Base-by-base conservation (phyloP, 53 echinoderm and acorn worm genomes). In the Echinometra lucunter region DNA sequence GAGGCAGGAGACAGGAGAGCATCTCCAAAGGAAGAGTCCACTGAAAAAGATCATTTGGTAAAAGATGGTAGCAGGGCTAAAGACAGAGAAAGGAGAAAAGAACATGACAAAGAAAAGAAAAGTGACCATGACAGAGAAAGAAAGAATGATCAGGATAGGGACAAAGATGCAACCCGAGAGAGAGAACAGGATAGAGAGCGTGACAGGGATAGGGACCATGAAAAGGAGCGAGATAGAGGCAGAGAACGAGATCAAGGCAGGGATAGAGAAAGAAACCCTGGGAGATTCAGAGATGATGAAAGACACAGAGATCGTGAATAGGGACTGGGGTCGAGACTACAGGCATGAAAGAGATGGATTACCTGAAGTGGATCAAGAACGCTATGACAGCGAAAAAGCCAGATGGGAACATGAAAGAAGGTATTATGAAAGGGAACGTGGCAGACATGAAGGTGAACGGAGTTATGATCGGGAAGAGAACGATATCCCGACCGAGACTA, bases 271-370 rank as follows among this genome's bases (percentile, higher is more conserved):
- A 63, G 58, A 56, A 66, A 91, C 44, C 58, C 8, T 63, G 40
- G 40, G 37, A 91, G 91, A 66, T 56, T 53, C 37, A 11, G 85
- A 25, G 42, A 81, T 81, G 85, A 85, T 35, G 91, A 91, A 67
- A 37, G 69, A 60, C 45, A 91, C 23, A 67, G 91, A 91, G 67
- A 91, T 67, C 45, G 45, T 15, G 91, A 66, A n/a, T 42, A 91
- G 74, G 66, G 92, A 91, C 37, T 74, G 53, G 63, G 94, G 93
- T 3, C 95, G 67, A 57, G 95, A 96, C 3, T 89, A 97, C 2
- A 91, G 57, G 44, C 92, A 89, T 55, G 96, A 96, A 47, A 93
- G 69, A 45, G 95, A 97, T 69, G 58, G 94, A 25, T 94, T 94
- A 37, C 74, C 94, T 80, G 70, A 95, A 55, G 92, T 75, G 32